These are phyloP conservation scores for Ennomos erosarius DNA, from an alignment of 2,888 invertebrate genomes.

Conservation along the genomic window DNA sequence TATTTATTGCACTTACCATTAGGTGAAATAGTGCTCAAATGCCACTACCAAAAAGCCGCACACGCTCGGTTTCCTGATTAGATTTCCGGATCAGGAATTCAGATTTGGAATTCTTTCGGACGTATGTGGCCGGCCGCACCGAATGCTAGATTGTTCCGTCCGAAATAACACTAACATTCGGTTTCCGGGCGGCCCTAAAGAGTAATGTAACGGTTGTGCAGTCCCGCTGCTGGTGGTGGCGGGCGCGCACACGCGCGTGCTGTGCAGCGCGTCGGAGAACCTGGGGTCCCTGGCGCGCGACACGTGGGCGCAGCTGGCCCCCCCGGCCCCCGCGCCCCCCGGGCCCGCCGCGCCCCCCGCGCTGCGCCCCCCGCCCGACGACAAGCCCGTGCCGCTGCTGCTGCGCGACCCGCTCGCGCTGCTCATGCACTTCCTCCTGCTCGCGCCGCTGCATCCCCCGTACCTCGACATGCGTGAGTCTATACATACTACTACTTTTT, in stretches of 20 bases:
- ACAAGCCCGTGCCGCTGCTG: constrained; percentile 89
- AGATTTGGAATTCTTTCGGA: too few relatives aligned
- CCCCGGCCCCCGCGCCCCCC: constrained; percentile 25
- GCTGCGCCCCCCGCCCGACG: constrained; percentile 33
- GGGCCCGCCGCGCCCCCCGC: constrained; percentile 36
- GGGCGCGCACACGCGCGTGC: constrained; percentile 92
- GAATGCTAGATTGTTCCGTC: too few relatives aligned
- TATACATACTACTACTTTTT: too few relatives aligned
- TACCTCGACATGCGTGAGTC: constrained; percentile 90
- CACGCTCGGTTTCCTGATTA: too few relatives aligned
- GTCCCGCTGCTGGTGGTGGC: constrained; percentile 95
- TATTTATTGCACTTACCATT: too few relatives aligned
- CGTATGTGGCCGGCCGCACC: too few relatives aligned
- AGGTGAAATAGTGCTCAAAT: too few relatives aligned
- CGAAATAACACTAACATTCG: too few relatives aligned
- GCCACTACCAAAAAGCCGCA: too few relatives aligned
- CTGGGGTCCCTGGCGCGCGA: constrained; percentile 53
- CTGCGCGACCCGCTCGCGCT: constrained; percentile 94
- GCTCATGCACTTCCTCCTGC: constrained; percentile 93
- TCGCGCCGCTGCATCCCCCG: constrained; percentile 92
- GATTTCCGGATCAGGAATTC: too few relatives aligned
- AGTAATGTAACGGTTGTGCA: constrained; percentile 54
- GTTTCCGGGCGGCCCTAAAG: too few relatives aligned
- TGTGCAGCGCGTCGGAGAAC: constrained; percentile 67
- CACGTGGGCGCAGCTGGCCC: constrained; percentile 54